phyloP scores from a whole-genome alignment of 2,888 invertebrate species.

The Entomobrya multifasciata region DNA sequence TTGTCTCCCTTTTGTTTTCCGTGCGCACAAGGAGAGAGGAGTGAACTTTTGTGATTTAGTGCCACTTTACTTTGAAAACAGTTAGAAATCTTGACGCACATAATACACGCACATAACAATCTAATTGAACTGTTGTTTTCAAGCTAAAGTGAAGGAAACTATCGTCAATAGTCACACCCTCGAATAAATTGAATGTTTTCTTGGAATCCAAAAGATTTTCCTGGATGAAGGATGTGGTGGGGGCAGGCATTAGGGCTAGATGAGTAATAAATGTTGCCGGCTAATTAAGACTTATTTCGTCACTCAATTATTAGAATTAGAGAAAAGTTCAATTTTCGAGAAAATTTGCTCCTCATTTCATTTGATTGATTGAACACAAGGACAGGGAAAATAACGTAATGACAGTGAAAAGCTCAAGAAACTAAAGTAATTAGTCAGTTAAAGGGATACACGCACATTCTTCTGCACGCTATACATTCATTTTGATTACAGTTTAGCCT shows the following conservation, averaged over 20 bases:
- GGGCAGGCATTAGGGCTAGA: background rate
- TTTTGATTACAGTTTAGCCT: slow-evolving; percentile 8
- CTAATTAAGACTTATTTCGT: slow-evolving; percentile 39
- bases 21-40: no score
- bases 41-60: no score
- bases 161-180: background rate
- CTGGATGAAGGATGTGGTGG: background rate
- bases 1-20: slow-evolving; percentile 25
- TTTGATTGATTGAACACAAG: slow-evolving; percentile 43
- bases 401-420: background rate
- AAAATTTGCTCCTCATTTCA: slow-evolving; percentile 21
- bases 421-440: background rate
- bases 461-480: background rate
- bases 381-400: slow-evolving; percentile 1
- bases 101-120: no score
- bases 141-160: background rate
- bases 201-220: background rate
- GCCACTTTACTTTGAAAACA: no score
- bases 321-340: background rate
- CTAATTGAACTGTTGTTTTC: slow-evolving; percentile 5
- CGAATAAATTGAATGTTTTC: slow-evolving; percentile 15
- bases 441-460: background rate
- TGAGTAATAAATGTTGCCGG: background rate
- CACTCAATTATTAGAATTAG: background rate
- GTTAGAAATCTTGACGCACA: no score